Evolutionary conservation across 30 jellyfish, hydroid and myxozoan genomes (phyloP), one percentile per base, ranked within the genome.

Genomic region (Clytia hemisphaerica): DNA sequence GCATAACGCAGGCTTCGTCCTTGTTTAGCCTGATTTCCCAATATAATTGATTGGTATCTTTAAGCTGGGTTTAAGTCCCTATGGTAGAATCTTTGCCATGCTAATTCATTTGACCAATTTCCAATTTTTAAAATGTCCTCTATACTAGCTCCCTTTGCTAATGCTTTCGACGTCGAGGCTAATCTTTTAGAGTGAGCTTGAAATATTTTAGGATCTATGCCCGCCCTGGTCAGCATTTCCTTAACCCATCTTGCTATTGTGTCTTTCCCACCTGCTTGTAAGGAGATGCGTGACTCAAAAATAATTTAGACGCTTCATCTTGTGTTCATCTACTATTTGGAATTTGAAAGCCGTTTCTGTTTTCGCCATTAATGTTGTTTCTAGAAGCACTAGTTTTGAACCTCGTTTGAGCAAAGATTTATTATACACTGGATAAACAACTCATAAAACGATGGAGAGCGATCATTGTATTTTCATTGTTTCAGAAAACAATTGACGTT

Each of bases 201-300:
- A n/a, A 50, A 50, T 50, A 5, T 50, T 50, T 18, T 5, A n/a
- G n/a, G n/a, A n/a, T n/a, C n/a, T n/a, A n/a, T n/a, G n/a, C n/a
- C n/a, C n/a, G n/a, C n/a, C n/a, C 25, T 50, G 6, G 4, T n/a
- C 64, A 50, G 64, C 6, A 50, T 6, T 6, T 27, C 4, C 64
- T n/a, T 50, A 6, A 50, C 21, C 64, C 64, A 50, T 50, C 64
- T 50, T n/a, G 21, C 25, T 6, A 50, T 50, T 18, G 64, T 50
- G 25, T 27, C 10, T 50, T 50, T 50, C 4, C 32, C 19, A 4
- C 19, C 64, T 50, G 64, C 32, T 50, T 50, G 64, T 50, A 32
- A 5, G 64, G 64, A 50, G 53, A 50, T 15, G 12, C 21, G 16
- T n/a, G 25, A 18, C 64, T 50, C 25, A 50, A 32, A 27, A 27